A percentile compares a stretch with the other conserved stretches of the same genome.
Evolutionary conservation across 2,888 invertebrate genomes (phyloP).

Genomic region (Ectobius pallidus): DNA sequence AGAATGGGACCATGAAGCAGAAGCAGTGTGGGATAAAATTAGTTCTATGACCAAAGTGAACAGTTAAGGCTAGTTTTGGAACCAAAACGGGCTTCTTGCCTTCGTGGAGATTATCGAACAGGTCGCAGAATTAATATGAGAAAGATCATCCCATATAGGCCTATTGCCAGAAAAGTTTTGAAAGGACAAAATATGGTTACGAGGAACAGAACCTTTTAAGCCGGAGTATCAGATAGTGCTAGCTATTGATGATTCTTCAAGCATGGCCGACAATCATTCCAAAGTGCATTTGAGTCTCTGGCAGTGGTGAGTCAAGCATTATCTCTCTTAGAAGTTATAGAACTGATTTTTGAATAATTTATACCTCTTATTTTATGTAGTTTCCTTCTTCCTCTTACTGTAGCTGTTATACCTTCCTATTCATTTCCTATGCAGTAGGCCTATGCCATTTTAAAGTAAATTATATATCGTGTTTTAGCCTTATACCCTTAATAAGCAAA

Average conservation of each 20-base stretch:
- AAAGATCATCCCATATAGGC: constrained; percentile 57
- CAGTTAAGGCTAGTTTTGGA: constrained; percentile 92
- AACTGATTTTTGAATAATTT: too few species aligned
- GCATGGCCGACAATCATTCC: constrained; percentile 88
- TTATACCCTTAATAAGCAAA: too few species aligned
- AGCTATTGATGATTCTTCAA: constrained; percentile 94
- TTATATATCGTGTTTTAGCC: too few species aligned
- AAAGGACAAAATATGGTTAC: constrained; percentile 98
- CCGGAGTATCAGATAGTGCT: constrained; percentile 95
- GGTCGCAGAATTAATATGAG: constrained; percentile 98
- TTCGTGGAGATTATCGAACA: constrained; percentile 95
- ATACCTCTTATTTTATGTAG: too few species aligned
- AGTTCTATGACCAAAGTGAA: constrained; percentile 79
- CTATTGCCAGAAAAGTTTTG: too few species aligned
- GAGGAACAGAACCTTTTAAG: constrained; percentile 93
- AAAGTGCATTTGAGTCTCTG: too few species aligned
- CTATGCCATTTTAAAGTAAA: too few species aligned
- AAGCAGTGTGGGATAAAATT: constrained; percentile 66
- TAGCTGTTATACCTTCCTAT: too few species aligned
- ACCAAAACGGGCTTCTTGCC: constrained; percentile 89
- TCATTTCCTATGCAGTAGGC: too few species aligned
- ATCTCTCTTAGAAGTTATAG: too few species aligned
- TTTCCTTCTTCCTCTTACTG: too few species aligned
- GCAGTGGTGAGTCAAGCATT: too few species aligned
- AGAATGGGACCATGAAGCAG: constrained; percentile 60